Conservation (phyloP, 2,888 invertebrate species). For the Macrophya annulata region DNA sequence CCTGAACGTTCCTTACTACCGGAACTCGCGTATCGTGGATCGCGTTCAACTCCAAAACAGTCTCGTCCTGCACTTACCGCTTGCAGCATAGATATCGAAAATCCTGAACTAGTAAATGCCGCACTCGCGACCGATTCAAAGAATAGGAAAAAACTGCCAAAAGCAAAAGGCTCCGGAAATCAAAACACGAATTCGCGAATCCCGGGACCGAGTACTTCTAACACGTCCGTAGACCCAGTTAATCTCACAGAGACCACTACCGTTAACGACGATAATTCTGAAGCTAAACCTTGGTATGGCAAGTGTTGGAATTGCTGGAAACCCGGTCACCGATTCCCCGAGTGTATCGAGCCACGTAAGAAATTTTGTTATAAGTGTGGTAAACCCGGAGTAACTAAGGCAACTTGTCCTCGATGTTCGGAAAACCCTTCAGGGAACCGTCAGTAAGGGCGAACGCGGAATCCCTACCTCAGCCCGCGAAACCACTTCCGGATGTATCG, state of each 20-base stretch:
- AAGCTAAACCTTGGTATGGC: background rate
- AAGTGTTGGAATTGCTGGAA: conserved; percentile 26
- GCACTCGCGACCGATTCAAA: background rate
- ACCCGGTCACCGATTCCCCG: background rate
- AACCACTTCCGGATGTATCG: background rate
- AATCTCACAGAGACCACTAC: background rate
- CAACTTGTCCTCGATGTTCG: background rate
- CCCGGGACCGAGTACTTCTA: background rate
- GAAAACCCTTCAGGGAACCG: conserved; percentile 20
- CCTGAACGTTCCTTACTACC: background rate
- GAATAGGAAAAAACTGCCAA: background rate
- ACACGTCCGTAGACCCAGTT: background rate
- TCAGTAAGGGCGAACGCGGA: background rate
- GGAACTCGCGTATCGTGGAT: background rate
- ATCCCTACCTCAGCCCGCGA: background rate
- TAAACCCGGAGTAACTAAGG: background rate
- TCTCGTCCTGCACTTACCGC: background rate
- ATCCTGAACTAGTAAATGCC: background rate
- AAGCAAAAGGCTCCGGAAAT: background rate
- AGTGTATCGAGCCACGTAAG: background rate
- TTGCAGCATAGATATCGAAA: background rate
- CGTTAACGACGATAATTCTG: background rate
- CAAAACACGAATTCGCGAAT: background rate
- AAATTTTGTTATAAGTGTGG: conserved; percentile 2
- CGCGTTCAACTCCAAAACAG: background rate